Base-by-base conservation (phyloP, 2,888 invertebrate genomes). In the Linyphia triangularis region DNA sequence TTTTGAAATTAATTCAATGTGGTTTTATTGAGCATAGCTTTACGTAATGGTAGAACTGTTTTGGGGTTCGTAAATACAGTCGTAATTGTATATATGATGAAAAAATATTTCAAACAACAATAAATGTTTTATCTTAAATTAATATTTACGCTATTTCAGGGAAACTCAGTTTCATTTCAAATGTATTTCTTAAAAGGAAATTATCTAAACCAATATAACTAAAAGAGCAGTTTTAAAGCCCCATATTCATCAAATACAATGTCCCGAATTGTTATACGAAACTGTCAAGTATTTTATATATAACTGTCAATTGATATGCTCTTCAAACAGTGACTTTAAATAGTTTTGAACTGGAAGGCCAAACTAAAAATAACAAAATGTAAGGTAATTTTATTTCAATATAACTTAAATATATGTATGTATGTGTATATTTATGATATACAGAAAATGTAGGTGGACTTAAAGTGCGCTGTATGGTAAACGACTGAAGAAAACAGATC, bases 231-330 rank as follows among this genome's bases (percentile, higher is more conserved):
- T 19, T 65, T 28, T 30, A 30, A 65, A 30, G n/a, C n/a, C n/a
- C n/a, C n/a, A n/a, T n/a, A n/a, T n/a, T n/a, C n/a, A n/a, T n/a
- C n/a, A n/a, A n/a, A n/a, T n/a, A n/a, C 51, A 51, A 51, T n/a
- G 51, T n/a, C n/a, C n/a, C 2, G 9, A 33, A 33, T 33, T 33
- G 9, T 6, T 33, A n/a, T 51, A 28, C 69, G 69, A 81, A 81
- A 69, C 81, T 81, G 81, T 81, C 51, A 57, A 57, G 22, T 30
- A 7, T 81, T 51, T 79, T 43, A 9, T 9, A 51, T 51, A 28
- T 79, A n/a, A 57, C n/a, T 57, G 13, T 30, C 24, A 16, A 37
- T 69, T 40, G 19, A 28, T 51, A 28, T 78, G 16, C 33, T 57
- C 6, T 3, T 40, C 22, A 70, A 9, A 26, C 7, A 61, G 7